Percentiles rank a stretch among this genome's conserved stretches.
Conservation (phyloP, 2,113 vertebrate species). For the Falco punctatus region DNA sequence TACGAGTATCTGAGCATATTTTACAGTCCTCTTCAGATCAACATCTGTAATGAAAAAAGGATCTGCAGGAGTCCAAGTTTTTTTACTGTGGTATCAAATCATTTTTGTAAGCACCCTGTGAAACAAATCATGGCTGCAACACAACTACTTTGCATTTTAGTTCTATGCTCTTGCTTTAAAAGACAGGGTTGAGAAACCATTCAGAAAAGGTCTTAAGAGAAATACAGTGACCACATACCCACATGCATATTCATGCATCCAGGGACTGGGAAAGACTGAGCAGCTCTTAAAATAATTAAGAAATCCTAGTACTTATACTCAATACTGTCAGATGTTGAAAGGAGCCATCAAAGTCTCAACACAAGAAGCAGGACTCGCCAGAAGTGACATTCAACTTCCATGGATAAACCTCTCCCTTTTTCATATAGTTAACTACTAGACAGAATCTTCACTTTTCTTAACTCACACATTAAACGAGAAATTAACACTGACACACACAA, state of each 20-base stretch:
- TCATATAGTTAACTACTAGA: not conserved
- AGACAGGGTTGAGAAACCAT: not conserved
- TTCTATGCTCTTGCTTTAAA: not conserved
- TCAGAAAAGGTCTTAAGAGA: not conserved
- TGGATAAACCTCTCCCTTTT: not conserved
- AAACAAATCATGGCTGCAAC: not conserved
- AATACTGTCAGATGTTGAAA: not conserved
- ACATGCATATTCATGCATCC: fast-evolving
- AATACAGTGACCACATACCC: not conserved
- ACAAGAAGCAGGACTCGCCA: not conserved
- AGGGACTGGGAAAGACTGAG: not conserved
- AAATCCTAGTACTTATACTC: not conserved
- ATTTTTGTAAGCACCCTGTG: not conserved
- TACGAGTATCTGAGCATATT: not conserved
- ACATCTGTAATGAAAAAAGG: not conserved
- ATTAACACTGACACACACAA: not conserved
- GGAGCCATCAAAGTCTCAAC: not conserved
- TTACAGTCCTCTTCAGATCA: not conserved
- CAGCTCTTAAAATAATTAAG: not conserved
- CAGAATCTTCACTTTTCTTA: not conserved
- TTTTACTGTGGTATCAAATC: not conserved
- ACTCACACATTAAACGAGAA: not conserved
- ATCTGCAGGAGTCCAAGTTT: not conserved
- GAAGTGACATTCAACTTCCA: not conserved
- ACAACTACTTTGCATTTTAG: not conserved